These are phyloP conservation scores for Pomacea canaliculata DNA, from an alignment of 2,888 invertebrate genomes.

Conservation along the genomic window DNA sequence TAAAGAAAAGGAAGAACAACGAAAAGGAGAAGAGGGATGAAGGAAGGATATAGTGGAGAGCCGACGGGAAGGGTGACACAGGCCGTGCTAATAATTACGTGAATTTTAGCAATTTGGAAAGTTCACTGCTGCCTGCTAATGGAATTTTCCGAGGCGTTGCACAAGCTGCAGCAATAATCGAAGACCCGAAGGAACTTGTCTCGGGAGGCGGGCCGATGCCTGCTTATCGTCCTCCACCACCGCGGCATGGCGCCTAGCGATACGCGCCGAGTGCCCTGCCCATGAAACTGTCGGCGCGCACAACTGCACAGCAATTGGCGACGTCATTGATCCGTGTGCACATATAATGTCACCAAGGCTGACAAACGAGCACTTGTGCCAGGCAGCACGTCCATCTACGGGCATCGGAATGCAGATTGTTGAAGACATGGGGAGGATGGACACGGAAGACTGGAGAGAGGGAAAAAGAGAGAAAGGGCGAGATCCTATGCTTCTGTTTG, in stretches of 20 bases:
- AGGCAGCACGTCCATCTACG: not conserved
- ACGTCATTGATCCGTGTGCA: constrained; percentile 22
- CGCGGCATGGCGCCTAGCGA: constrained; percentile 7
- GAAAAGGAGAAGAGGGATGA: not conserved
- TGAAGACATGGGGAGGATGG: not conserved
- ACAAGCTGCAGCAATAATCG: not conserved
- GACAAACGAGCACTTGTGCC: not conserved
- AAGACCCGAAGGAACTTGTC: not conserved
- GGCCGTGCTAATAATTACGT: too few species aligned
- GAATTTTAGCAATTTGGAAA: too few species aligned
- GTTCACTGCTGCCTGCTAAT: not conserved
- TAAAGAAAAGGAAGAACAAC: not conserved
- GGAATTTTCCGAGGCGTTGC: constrained; percentile 1
- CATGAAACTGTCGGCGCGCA: constrained; percentile 17
- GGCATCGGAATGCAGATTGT: not conserved
- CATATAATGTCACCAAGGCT: not conserved
- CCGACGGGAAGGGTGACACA: not conserved
- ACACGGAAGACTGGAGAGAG: too few species aligned
- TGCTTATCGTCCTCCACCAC: constrained; percentile 16
- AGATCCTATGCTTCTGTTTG: too few species aligned
- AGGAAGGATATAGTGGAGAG: not conserved
- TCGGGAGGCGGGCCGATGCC: not conserved
- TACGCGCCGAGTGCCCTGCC: constrained; percentile 9
- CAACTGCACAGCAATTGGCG: constrained; percentile 25
- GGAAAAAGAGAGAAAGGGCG: too few species aligned